Percentiles rank a stretch among this genome's conserved stretches.
These are phyloP conservation scores for Lamellibrachia luymesi DNA, from an alignment of 1,140 invertebrate species.

Conservation along the genomic window DNA sequence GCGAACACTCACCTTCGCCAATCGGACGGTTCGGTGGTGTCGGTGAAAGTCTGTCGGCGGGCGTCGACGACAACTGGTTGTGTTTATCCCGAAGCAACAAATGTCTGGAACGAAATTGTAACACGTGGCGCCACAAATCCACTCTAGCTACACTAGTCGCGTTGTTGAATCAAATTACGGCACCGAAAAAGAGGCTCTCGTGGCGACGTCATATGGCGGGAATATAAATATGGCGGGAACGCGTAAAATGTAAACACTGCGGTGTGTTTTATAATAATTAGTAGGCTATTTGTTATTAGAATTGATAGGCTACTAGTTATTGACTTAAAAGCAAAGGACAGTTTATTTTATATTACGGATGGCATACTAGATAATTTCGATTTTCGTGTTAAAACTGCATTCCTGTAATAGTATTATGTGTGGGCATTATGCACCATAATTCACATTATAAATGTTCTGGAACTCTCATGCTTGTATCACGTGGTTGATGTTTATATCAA, in stretches of 20 bases:
- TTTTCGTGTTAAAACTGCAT: no score
- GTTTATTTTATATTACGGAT: no score
- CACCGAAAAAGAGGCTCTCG: constrained; percentile 1
- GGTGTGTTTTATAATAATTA: not conserved
- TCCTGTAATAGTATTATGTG: no score
- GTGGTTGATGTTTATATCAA: no score
- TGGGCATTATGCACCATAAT: no score
- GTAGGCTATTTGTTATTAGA: not conserved
- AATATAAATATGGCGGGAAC: not conserved
- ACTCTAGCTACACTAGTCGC: not conserved
- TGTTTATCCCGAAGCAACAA: not conserved
- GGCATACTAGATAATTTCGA: no score
- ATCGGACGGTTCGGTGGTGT: not conserved
- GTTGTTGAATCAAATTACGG: not conserved
- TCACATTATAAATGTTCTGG: no score
- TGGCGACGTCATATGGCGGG: not conserved
- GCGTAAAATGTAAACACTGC: not conserved
- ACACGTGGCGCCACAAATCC: constrained; percentile 2
- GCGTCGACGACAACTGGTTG: not conserved
- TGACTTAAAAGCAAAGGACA: not conserved
- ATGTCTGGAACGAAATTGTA: not conserved
- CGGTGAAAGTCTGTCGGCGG: not conserved
- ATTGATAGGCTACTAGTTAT: not conserved
- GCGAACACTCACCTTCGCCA: not conserved
- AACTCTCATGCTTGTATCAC: no score